Evolutionary conservation across 2,113 vertebrate species (phyloP), one percentile per base, ranked within the genome.

Genomic region (Scytalopus superciliaris): DNA sequence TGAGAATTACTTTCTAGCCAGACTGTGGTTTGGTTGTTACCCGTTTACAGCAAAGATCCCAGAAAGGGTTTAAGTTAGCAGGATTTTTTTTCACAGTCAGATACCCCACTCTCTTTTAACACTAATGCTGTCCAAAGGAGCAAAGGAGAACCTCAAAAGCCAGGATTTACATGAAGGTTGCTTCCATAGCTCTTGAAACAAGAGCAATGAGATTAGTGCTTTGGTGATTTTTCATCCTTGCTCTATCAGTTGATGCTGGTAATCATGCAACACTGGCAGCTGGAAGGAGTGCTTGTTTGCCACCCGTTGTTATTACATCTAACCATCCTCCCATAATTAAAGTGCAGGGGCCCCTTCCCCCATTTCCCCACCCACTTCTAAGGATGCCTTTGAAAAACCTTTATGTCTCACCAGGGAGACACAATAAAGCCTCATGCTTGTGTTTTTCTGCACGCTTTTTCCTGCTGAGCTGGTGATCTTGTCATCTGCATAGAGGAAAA

Each of bases 381-480:
- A 96, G 80, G 52, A 95, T 70, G 67, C 56, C 45, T 72, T 49
- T 94, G 85, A 91, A 94, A 77, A 94, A 94, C 67, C 94, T 82
- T 87, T 30, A 28, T 93, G 42, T 56, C 50, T 87, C 89, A 64
- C 35, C 14, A 1, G 60, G 95, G 77, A 95, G 89, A 90, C 73
- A 94, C 55, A 87, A 87, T 90, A 93, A 95, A 96, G 81, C 86
- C 84, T 80, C 19, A 3, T 73, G 55, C 76, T 64, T 93, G 42
- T 96, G 86, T 95, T 94, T 92, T 94, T 87, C 90, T 78, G 74
- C 82, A 94, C 91, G 87, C 24, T 91, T 96, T 81, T 92, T 96
- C 93, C 89, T 96, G 82, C 76, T 59, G 73, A 97, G 92, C 89
- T 96, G 75, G 76, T 90, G 93, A 96, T 96, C 87, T 97, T 97